Evolutionary conservation across 2,797 vertebrate species (phyloP), one percentile per base, ranked within the genome.

Genomic region (Anisognathus igniventris): DNA sequence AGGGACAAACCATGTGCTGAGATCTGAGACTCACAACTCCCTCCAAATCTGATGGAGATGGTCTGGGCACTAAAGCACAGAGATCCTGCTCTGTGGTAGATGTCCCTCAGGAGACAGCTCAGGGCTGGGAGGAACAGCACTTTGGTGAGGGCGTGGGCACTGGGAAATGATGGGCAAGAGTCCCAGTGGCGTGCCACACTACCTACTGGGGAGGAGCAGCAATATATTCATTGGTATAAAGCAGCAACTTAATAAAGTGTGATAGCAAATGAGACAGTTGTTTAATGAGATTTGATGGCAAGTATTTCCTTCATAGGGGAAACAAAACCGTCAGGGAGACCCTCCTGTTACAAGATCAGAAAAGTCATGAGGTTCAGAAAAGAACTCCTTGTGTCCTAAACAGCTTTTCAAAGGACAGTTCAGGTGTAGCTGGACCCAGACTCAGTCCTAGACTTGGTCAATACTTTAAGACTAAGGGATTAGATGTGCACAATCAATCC

Each of bases 141-240:
- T 30, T 58, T 2, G 1, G 8, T 60, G 61, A 68, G 50, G n/a
- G 18, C 7, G 5, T 0, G 3, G 25, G 6, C 70, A 18, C n/a
- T 7, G 23, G 5, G 31, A 23, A 74, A 7, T 1, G 2, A 42
- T 16, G 16, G 7, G 15, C 6, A 14, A 28, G 37, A 23, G 61
- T 24, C 23, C 30, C 0, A 0, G 10, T 4, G 28, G 17, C 44
- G 23, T 22, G 37, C 14, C 28, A 33, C 64, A 25, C 42, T 70
- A 13, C 37, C n/a, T 37, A 23, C 24, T 50, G 42, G 20, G 42
- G 6, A 75, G 21, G 21, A 66, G 39, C 15, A 73, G 39, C 25
- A 67, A 42, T 14, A 20, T 12, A 24, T 19, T 39, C 30, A 76
- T 17, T 71, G 37, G 28, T 17, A 20, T 24, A 35, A 56, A 54